Percentiles rank a stretch among this genome's conserved stretches.
These are phyloP conservation scores for Penaeus vannamei DNA, from an alignment of 1,140 invertebrate species.

Conservation along the genomic window DNA sequence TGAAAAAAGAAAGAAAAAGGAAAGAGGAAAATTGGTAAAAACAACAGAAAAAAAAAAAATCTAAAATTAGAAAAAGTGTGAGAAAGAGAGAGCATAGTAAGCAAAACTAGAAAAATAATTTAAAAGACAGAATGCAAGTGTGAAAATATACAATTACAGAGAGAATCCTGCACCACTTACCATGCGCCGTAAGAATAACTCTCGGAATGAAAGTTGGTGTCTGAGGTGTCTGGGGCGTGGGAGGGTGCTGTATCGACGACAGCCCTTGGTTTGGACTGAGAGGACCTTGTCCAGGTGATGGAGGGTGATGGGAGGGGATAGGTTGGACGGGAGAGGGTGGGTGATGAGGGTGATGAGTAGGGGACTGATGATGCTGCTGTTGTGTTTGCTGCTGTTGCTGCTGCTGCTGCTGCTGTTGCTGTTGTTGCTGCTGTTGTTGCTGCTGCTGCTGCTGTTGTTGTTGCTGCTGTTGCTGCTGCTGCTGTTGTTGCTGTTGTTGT, in stretches of 20 bases:
- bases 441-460: slow-evolving; percentile 52
- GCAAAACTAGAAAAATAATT: too few species aligned
- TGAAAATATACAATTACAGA: not conserved
- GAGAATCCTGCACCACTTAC: not conserved
- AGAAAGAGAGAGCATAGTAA: too few species aligned
- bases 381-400: slow-evolving; percentile 25
- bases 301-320: slow-evolving; percentile 48
- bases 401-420: slow-evolving; percentile 36
- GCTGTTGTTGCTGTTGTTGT: slow-evolving; percentile 36
- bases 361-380: slow-evolving; percentile 38
- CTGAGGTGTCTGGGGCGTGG: slow-evolving; percentile 54
- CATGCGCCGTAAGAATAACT: slow-evolving; percentile 43
- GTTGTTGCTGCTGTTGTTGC: slow-evolving; percentile 47
- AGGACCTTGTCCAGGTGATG: slow-evolving; percentile 47
- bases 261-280: slow-evolving; percentile 43
- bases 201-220: slow-evolving; percentile 52
- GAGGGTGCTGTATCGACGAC: slow-evolving; percentile 46
- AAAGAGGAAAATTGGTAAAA: too few species aligned
- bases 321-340: slow-evolving; percentile 59
- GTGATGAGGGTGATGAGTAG: slow-evolving; percentile 44
- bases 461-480: slow-evolving; percentile 50
- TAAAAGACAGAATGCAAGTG: too few species aligned
- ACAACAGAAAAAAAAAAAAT: too few species aligned
- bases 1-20: too few species aligned
- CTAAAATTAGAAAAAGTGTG: too few species aligned